Percentiles rank a stretch among this genome's conserved stretches.
These are phyloP conservation scores for Hemiprocne comata DNA, from an alignment of 2,113 vertebrate species.

Conservation along the genomic window DNA sequence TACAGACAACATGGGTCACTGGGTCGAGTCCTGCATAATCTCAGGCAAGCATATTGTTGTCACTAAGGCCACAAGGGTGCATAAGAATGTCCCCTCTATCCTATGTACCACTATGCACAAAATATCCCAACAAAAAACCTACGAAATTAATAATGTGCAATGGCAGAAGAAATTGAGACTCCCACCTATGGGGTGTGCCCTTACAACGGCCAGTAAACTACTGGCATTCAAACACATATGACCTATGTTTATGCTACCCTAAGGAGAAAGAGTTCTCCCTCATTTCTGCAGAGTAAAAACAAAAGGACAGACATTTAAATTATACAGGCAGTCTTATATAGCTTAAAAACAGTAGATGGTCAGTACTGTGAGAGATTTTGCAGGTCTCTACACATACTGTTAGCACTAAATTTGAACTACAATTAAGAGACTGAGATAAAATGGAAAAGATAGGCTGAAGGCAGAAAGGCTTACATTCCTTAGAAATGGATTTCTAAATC, in stretches of 20 bases:
- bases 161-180: not conserved
- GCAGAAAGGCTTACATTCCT: not conserved
- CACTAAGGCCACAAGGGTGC: not conserved
- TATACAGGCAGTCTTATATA: not conserved
- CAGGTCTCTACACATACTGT: not conserved
- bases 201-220: not conserved
- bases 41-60: not conserved
- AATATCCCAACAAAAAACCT: not conserved
- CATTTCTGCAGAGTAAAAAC: not conserved
- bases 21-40: not conserved
- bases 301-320: not conserved
- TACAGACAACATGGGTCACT: not conserved
- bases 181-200: not conserved
- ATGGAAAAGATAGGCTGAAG: not conserved
- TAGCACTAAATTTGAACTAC: not conserved
- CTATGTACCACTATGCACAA: not conserved
- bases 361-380: not conserved
- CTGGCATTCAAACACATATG: not conserved
- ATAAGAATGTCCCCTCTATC: not conserved
- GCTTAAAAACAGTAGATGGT: not conserved
- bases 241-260: not conserved
- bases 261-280: not conserved
- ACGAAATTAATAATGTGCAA: not conserved
- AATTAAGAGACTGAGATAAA: not conserved
- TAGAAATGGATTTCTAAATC: slow-evolving; percentile 27